Evolutionary conservation across 1,140 invertebrate species (phyloP).

Genomic region (Eupristina koningsbergeri): DNA sequence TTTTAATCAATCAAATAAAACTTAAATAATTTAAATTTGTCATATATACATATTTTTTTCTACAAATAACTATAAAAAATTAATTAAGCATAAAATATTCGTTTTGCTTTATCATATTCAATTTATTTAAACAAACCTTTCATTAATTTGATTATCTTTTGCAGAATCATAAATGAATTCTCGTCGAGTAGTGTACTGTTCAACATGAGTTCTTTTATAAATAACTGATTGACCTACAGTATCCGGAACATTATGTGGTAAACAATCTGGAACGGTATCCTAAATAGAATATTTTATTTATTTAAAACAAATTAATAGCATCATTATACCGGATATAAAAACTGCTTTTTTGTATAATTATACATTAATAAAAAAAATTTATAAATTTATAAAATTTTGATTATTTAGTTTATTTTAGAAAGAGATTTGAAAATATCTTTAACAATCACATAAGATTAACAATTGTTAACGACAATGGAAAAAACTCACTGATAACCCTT

Average conservation of each 20-base stretch:
- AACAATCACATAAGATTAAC: background rate
- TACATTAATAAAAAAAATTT: no score
- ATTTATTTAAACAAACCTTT: conserved; percentile 39
- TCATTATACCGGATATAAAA: background rate
- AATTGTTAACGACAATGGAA: background rate
- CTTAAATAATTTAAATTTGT: no score
- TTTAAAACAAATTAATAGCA: background rate
- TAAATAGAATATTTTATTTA: conserved; percentile 31
- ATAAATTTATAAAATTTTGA: no score
- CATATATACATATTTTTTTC: background rate
- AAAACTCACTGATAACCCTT: conserved; percentile 37
- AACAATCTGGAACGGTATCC: conserved; percentile 52
- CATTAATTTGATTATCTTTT: conserved; percentile 43
- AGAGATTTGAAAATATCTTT: background rate
- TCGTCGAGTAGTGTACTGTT: conserved; percentile 49
- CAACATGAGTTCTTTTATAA: conserved; percentile 60
- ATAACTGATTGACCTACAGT: conserved; percentile 48
- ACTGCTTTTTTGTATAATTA: no score
- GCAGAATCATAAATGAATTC: conserved; percentile 43
- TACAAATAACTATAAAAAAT: background rate
- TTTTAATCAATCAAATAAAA: no score
- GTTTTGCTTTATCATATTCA: background rate
- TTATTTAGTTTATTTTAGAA: no score
- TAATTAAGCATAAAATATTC: no score
- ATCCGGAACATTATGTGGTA: conserved; percentile 43